These are phyloP conservation scores for Matsumyia berberina DNA, from an alignment of 2,888 invertebrate genomes.

Conservation along the genomic window DNA sequence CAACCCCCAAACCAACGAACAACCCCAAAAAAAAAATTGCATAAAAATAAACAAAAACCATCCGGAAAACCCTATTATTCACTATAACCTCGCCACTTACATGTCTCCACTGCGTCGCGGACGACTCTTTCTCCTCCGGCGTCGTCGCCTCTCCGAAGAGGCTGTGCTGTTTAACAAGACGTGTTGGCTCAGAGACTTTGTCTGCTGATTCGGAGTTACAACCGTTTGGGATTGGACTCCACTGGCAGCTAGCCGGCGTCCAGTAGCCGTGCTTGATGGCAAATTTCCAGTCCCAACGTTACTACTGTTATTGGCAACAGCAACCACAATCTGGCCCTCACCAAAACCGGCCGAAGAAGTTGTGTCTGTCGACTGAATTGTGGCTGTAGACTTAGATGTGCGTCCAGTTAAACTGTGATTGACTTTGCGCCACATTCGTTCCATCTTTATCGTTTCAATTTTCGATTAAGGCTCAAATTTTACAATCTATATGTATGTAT, in stretches of 20 bases:
- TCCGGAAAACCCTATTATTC: conserved; percentile 76
- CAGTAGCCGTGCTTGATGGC: conserved; percentile 82
- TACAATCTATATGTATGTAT: conserved; percentile 10
- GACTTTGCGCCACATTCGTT: conserved; percentile 84
- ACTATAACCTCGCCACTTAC: conserved; percentile 82
- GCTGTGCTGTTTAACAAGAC: conserved; percentile 83
- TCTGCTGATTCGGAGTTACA: conserved; percentile 77
- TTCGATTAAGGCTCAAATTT: conserved; percentile 28
- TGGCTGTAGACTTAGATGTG: conserved; percentile 78
- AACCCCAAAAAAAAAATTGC: background rate
- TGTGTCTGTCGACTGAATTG: conserved; percentile 82
- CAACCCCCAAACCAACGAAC: background rate
- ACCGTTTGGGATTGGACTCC: conserved; percentile 76
- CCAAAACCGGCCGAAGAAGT: conserved; percentile 83
- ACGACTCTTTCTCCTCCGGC: conserved; percentile 83
- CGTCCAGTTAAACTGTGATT: conserved; percentile 83
- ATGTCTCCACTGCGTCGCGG: conserved; percentile 82
- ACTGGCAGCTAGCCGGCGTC: conserved; percentile 82
- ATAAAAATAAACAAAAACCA: conserved; percentile 8
- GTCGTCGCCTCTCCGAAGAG: conserved; percentile 83
- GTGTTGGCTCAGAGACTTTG: conserved; percentile 83
- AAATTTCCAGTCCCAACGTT: conserved; percentile 60
- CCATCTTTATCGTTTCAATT: conserved; percentile 79
- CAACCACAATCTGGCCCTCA: conserved; percentile 82
- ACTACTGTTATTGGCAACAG: conserved; percentile 78